phyloP scores from a whole-genome alignment of 2,888 invertebrate species.

The Ypsolopha scabrella region DNA sequence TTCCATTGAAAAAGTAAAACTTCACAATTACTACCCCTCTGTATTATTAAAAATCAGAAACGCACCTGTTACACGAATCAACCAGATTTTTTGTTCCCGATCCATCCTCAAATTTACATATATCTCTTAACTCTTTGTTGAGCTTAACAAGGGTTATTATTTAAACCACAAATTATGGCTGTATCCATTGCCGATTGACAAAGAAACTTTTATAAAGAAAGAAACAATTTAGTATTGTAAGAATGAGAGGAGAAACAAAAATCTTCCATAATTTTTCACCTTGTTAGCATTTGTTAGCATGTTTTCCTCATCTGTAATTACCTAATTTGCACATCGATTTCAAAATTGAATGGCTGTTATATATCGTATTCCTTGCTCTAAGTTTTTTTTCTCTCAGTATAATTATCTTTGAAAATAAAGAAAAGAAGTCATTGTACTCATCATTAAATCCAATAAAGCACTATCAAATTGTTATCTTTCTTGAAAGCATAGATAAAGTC shows the following conservation, averaged over 20 bases:
- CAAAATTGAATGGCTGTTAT: neutral
- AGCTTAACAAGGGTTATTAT: constrained; percentile 60
- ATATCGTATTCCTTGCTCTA: neutral
- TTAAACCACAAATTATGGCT: constrained; percentile 58
- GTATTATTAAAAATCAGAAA: constrained; percentile 56
- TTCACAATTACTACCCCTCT: constrained; percentile 37
- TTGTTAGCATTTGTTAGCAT: constrained; percentile 44
- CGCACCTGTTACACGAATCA: constrained; percentile 57
- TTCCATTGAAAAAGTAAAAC: neutral
- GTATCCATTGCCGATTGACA: constrained; percentile 57
- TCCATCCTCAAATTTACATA: constrained; percentile 63
- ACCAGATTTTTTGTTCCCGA: constrained; percentile 49
- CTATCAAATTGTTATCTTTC: neutral
- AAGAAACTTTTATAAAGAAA: constrained; percentile 35
- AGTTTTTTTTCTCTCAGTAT: neutral
- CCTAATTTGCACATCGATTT: constrained; percentile 18
- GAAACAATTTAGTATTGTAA: constrained; percentile 19
- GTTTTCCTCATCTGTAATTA: constrained; percentile 30
- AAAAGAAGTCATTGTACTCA: neutral
- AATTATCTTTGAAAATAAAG: neutral
- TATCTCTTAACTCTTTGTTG: constrained; percentile 52
- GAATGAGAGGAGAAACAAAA: constrained; percentile 23
- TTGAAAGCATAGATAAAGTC: constrained; percentile 1
- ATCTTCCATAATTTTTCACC: constrained; percentile 37
- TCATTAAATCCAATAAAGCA: constrained; percentile 1